Evolutionary conservation across 2,113 vertebrate genomes (phyloP).

Genomic region (Catharus minimus): DNA sequence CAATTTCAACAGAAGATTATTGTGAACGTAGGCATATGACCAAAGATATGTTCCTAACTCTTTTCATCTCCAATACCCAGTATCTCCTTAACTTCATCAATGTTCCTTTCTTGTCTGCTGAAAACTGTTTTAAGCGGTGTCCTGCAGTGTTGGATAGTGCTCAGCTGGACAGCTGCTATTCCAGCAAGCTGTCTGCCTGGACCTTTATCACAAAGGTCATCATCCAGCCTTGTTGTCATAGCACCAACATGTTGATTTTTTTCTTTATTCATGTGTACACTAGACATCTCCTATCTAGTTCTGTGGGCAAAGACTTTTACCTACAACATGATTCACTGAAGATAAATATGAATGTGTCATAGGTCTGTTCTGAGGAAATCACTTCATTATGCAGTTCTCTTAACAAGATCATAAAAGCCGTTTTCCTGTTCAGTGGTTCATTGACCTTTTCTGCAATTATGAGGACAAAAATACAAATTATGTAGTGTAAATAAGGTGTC

Average conservation of each 20-base stretch:
- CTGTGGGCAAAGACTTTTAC: neutral
- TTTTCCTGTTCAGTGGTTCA: neutral
- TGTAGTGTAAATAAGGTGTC: neutral
- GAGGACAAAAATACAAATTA: neutral
- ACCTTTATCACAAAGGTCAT: neutral
- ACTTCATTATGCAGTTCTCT: neutral
- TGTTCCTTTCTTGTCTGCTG: neutral
- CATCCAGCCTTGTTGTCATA: neutral
- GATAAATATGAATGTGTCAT: conserved; percentile 10
- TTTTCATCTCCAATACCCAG: neutral
- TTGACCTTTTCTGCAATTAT: neutral
- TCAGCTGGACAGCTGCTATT: neutral
- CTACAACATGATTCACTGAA: neutral
- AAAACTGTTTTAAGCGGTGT: neutral
- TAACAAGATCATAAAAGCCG: neutral
- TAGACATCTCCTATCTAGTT: neutral
- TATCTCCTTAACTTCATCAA: neutral
- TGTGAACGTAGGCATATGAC: neutral
- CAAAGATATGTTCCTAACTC: accelerated
- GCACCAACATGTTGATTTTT: neutral
- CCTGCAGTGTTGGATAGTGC: neutral
- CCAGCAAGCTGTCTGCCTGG: neutral
- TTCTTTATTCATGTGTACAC: neutral
- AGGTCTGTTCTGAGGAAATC: conserved; percentile 5
- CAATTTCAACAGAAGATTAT: neutral